Percentiles rank a stretch among this genome's conserved stretches.
phyloP scores from a whole-genome alignment of 1,140 invertebrate genomes.

The Pentalonia nigronervosa region DNA sequence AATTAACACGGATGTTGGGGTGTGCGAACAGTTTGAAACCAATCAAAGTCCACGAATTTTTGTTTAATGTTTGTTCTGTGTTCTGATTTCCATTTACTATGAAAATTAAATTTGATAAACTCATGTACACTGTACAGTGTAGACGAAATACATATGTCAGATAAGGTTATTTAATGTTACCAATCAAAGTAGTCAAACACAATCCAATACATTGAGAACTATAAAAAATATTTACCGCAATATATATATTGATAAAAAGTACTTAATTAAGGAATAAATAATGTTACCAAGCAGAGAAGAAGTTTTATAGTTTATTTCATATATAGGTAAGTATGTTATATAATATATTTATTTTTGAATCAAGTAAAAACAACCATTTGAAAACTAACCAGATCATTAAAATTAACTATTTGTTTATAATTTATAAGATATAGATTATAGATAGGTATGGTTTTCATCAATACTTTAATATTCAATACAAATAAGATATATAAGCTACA shows the following conservation, averaged over 20 bases:
- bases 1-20: background rate
- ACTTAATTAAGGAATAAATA: background rate
- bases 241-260: background rate
- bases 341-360: slow-evolving; percentile 37
- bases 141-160: background rate
- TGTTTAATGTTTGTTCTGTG: background rate
- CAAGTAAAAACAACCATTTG: slow-evolving; percentile 26
- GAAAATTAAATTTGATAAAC: background rate
- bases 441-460: background rate
- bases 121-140: background rate
- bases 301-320: slow-evolving; percentile 22
- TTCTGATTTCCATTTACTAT: background rate
- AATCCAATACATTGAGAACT: background rate
- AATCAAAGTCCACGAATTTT: background rate
- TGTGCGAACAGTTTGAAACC: background rate
- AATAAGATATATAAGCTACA: background rate
- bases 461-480: background rate
- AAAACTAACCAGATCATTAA: background rate
- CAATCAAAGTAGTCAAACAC: background rate
- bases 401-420: background rate
- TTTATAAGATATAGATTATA: background rate
- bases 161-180: background rate
- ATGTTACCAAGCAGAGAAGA: background rate
- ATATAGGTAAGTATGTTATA: background rate
- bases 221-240: background rate